Base-by-base conservation (phyloP, 1,140 invertebrate species). In the Lordiphosa clarofinis region DNA sequence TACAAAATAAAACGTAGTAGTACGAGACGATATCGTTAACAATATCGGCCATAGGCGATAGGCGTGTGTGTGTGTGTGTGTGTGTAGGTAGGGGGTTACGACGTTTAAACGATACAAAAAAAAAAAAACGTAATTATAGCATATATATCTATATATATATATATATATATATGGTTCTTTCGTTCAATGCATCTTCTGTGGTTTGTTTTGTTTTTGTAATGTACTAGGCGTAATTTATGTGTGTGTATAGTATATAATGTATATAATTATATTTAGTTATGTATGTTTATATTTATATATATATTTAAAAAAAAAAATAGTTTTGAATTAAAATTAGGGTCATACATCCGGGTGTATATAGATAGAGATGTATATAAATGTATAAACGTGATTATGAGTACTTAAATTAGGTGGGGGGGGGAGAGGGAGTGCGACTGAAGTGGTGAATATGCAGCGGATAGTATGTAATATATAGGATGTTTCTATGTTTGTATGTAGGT, bases 1-100 rank as follows among this genome's bases (percentile, higher is more conserved):
- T 82, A 82, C 78, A 82, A 84, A 68, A 67, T 82, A 81, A 81
- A 82, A 66, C 78, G 59, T 84, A 84, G 76, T 82, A 75, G 78
- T 72, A 75, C 67, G 76, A 81, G 76, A 75, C 67, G 76, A 81
- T 78, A 79, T 70, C 65, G 74, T 79, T 79, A 78, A 79, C 74
- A 65, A 73, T 60, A 64, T 60, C 55, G 43, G 73, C 57, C 50
- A 76, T 53, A 40, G 46, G 55, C 58, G 56, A 60, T 58, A 50
- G 73, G 73, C 63, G 31, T 59, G 55, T 58, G 33, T 61, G 49
- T 48, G 37, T 62, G 48, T 49, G 9, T 50, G 15, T 48, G 7
- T 28, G 7, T 8, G 6, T 38, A 43, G n/a, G 24, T 43, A 43
- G 10, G 38, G 56, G 56, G 44, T 65, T 52, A 65, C 61, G 66